Evolutionary conservation across 2,888 invertebrate species (phyloP), one percentile per base, ranked within the genome.

Genomic region (Mythimna albipuncta): DNA sequence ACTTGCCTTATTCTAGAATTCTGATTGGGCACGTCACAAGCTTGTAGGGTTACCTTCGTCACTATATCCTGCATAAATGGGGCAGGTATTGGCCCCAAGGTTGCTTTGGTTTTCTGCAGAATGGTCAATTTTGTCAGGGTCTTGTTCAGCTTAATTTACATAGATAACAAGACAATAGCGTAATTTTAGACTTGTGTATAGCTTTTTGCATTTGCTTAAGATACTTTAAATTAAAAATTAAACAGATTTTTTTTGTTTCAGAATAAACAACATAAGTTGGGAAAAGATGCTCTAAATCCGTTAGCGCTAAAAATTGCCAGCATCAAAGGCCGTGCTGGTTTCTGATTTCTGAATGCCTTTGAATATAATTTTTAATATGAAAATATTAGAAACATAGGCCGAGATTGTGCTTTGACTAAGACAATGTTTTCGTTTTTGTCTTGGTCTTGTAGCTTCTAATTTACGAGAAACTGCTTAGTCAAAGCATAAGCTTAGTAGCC

Each of bases 311-410:
- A 92, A 86, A 93, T 94, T 52, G 88, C 87, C 26, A 93, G 85
- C 64, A 85, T 94, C 47, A 92, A 93, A 69, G 93, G 94, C 41
- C 90, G 90, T 47, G 90, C 86, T 72, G 91, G 89, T 64, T 93
- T 91, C 85, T 93, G 81, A 77, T 77, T 72, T 58, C 10, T 16
- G 38, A 81, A 63, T 63, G 63, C 69, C 68, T 77, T 66, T 19
- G 54, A 59, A 38, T 50, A 64, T 63, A 9, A 61, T 67, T 32
- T 52, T 50, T n/a, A 54, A 58, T 21, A 67, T 59, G 0, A 38
- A 64, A 67, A 69, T 68, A 68, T 47, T 64, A 67, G 7, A n/a
- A 44, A 61, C 32, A 35, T 35, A 50, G 10, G 19, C 21, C 5
- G 16, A 41, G 59, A 13, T n/a, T 61, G 61, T 61, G 41, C 41